Percentiles rank a stretch among this genome's conserved stretches.
Evolutionary conservation across 2,797 vertebrate genomes (phyloP).

Genomic region (Eptatretus atami): DNA sequence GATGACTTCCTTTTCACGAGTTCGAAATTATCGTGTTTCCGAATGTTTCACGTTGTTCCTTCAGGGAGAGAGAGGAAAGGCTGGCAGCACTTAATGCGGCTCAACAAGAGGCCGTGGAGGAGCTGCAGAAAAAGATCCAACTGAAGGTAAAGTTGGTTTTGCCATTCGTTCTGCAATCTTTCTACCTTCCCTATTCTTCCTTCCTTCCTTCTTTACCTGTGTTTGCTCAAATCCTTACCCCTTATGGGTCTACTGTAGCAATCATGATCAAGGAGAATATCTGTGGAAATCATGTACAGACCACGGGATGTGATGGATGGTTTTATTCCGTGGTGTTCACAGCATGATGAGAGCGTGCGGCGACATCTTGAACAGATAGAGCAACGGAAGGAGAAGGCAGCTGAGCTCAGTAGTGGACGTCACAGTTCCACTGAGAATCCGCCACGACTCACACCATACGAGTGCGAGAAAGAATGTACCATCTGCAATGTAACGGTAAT

Average conservation of each 20-base stretch:
- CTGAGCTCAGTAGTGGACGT: slow-evolving; percentile 73
- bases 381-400: slow-evolving; percentile 89
- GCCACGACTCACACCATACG: slow-evolving; percentile 76
- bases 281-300: too few species aligned
- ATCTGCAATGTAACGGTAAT: slow-evolving; percentile 51
- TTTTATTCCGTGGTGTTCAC: not conserved
- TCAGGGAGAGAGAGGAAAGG: slow-evolving; percentile 66
- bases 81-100: slow-evolving; percentile 78
- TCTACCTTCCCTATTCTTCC: slow-evolving; percentile 4
- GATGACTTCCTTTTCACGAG: too few species aligned
- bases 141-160: slow-evolving; percentile 29
- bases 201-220: not conserved
- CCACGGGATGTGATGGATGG: too few species aligned
- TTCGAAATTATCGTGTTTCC: too few species aligned
- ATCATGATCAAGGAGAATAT: not conserved
- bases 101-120: slow-evolving; percentile 92
- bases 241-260: too few species aligned
- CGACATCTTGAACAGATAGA: slow-evolving; percentile 97
- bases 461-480: slow-evolving; percentile 77
- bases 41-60: slow-evolving; percentile 6
- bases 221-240: slow-evolving; percentile 6
- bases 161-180: too few species aligned
- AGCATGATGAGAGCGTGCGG: slow-evolving; percentile 92
- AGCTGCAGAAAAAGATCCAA: slow-evolving; percentile 95
- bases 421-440: slow-evolving; percentile 83